Conservation (phyloP, 2,797 vertebrate species). For the Pseudopleuronectes americanus region DNA sequence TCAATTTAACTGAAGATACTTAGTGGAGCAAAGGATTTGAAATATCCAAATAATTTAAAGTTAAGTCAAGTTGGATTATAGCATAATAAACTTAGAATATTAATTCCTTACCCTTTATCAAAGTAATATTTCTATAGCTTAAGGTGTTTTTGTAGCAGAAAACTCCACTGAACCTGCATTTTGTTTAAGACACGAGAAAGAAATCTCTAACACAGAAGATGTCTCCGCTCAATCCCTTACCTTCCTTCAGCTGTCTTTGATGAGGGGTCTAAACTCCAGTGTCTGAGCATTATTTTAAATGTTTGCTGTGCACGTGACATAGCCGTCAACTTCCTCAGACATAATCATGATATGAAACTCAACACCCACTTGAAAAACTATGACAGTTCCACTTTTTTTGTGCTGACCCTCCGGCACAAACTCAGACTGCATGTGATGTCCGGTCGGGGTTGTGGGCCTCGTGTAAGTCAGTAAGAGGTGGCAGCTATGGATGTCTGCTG, state of each 20-base stretch:
- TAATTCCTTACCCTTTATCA: neutral
- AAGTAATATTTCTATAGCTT: neutral
- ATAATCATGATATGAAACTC: constrained; percentile 70
- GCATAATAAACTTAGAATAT: neutral
- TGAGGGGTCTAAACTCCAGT: constrained; percentile 29
- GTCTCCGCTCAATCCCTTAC: constrained; percentile 56
- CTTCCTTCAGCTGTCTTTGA: constrained; percentile 58
- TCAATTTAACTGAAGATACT: too few species aligned
- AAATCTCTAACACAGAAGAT: constrained; percentile 2
- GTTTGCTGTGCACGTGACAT: constrained; percentile 57
- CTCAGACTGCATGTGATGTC: constrained; percentile 74
- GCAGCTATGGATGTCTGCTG: neutral
- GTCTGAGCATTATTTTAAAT: constrained; percentile 53
- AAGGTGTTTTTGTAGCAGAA: neutral
- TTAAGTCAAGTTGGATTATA: too few species aligned
- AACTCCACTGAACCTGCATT: neutral
- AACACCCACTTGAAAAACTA: constrained; percentile 42
- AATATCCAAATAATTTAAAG: too few species aligned
- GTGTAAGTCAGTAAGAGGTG: constrained; percentile 4
- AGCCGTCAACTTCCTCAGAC: constrained; percentile 65
- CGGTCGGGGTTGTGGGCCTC: constrained; percentile 12
- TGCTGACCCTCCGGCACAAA: constrained; percentile 73
- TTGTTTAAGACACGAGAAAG: neutral
- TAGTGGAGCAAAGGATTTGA: too few species aligned
- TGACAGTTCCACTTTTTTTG: constrained; percentile 78